phyloP scores from a whole-genome alignment of 2,888 invertebrate species.

The Hyppa rectilinea region DNA sequence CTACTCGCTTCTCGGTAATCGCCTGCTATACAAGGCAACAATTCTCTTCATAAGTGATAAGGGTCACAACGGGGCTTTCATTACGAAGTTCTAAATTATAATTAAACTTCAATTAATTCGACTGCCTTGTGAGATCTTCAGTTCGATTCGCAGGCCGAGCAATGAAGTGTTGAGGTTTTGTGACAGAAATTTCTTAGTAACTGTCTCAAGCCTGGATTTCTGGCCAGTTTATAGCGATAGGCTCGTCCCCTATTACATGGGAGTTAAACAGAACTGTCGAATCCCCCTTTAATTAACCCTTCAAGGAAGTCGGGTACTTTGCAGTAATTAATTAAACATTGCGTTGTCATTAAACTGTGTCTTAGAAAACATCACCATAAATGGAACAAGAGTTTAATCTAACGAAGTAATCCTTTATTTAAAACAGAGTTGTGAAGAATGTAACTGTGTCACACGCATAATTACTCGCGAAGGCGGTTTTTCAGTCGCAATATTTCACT shows the following conservation, averaged over 20 bases:
- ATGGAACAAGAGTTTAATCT: slow-evolving; percentile 28
- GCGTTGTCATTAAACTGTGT: slow-evolving; percentile 24
- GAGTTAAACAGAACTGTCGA: too few species aligned
- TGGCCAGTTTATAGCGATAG: not conserved
- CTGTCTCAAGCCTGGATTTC: not conserved
- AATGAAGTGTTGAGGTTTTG: not conserved
- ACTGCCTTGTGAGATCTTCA: not conserved
- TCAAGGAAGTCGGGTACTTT: not conserved
- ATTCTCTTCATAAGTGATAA: too few species aligned
- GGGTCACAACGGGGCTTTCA: slow-evolving; percentile 72
- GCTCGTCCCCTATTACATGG: not conserved
- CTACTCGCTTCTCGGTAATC: not conserved
- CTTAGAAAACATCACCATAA: slow-evolving; percentile 24
- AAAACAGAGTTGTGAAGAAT: slow-evolving; percentile 42
- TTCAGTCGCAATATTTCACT: slow-evolving; percentile 42
- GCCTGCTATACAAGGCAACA: slow-evolving; percentile 22
- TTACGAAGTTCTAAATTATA: slow-evolving; percentile 55
- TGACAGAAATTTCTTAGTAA: not conserved
- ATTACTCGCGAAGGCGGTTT: slow-evolving; percentile 50
- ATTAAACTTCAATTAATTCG: slow-evolving; percentile 50
- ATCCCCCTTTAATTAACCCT: not conserved
- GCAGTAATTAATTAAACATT: slow-evolving; percentile 14
- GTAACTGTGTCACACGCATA: slow-evolving; percentile 51
- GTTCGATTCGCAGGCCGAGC: not conserved
- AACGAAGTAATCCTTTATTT: slow-evolving; percentile 63